Percentiles rank a stretch among this genome's conserved stretches.
Evolutionary conservation across 2,113 vertebrate species (phyloP).

Genomic region (Atrichornis clamosus): DNA sequence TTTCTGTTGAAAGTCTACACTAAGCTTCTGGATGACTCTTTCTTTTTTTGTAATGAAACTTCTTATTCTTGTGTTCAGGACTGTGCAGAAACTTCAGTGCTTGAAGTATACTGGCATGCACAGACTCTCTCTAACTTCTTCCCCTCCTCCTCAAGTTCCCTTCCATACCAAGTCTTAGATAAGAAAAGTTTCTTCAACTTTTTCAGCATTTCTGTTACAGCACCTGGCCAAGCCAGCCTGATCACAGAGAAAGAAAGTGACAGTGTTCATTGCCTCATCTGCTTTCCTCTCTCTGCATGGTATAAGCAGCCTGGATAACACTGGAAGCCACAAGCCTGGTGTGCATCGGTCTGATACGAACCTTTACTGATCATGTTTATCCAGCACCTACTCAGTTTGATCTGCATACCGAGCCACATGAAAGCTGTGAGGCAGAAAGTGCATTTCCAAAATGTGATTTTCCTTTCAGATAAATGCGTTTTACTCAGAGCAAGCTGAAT

Average conservation of each 20-base stretch:
- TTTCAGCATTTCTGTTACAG: neutral
- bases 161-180: neutral
- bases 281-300: constrained; percentile 33
- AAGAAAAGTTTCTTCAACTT: constrained; percentile 41
- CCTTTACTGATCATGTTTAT: constrained; percentile 45
- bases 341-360: constrained; percentile 25
- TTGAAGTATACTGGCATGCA: neutral
- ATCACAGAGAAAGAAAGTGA: neutral
- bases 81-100: neutral
- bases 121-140: neutral
- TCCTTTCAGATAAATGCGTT: constrained; percentile 38
- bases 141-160: neutral
- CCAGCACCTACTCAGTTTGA: constrained; percentile 22
- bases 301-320: constrained; percentile 14
- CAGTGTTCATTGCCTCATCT: constrained; percentile 14
- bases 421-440: constrained; percentile 60
- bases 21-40: neutral
- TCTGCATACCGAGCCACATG: constrained; percentile 25
- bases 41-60: neutral
- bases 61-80: neutral
- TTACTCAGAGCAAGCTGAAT: constrained; percentile 35
- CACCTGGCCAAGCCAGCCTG: neutral
- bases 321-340: constrained; percentile 32
- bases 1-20: neutral
- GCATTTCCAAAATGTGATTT: constrained; percentile 60